Conservation (phyloP, 2,113 vertebrate species). For the Seriola aureovittata region DNA sequence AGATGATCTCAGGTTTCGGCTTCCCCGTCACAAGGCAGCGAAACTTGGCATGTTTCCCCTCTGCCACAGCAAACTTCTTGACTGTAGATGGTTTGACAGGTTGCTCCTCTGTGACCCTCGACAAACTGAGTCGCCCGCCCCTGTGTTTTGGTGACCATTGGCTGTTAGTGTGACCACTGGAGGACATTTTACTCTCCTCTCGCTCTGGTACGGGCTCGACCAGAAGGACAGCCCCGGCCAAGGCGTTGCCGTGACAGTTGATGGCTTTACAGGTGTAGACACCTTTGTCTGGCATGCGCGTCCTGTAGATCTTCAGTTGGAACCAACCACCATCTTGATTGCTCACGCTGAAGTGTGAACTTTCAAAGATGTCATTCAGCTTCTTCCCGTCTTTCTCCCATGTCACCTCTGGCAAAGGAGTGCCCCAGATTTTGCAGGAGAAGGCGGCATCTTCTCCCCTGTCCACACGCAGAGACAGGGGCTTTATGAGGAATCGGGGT, state of each 20-base stretch:
- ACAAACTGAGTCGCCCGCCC: constrained; percentile 52
- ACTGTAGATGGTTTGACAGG: constrained; percentile 80
- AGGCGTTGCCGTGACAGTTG: constrained; percentile 84
- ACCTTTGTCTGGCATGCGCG: constrained; percentile 89
- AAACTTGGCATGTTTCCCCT: constrained; percentile 97
- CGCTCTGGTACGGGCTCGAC: constrained; percentile 82
- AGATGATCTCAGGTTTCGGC: constrained; percentile 95
- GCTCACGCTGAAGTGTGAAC: constrained; percentile 87
- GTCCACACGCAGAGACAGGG: constrained; percentile 87
- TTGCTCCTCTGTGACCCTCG: constrained; percentile 53
- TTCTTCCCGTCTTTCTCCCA: constrained; percentile 94
- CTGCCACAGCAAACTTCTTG: constrained; percentile 89
- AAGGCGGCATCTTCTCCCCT: constrained; percentile 89
- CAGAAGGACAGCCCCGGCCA: constrained; percentile 91
- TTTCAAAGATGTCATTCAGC: constrained; percentile 92
- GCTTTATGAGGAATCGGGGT: constrained; percentile 89
- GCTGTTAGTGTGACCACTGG: constrained; percentile 47
- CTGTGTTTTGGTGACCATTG: constrained; percentile 69
- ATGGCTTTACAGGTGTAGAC: constrained; percentile 93
- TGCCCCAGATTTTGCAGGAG: constrained; percentile 88
- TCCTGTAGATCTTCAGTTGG: constrained; percentile 87
- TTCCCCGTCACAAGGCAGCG: constrained; percentile 96
- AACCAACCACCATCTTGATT: constrained; percentile 85
- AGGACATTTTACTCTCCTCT: constrained; percentile 57
- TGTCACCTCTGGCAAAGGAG: constrained; percentile 83